These are phyloP conservation scores for Oncorhynchus clarkii DNA, from an alignment of 2,113 vertebrate genomes.

Conservation along the genomic window DNA sequence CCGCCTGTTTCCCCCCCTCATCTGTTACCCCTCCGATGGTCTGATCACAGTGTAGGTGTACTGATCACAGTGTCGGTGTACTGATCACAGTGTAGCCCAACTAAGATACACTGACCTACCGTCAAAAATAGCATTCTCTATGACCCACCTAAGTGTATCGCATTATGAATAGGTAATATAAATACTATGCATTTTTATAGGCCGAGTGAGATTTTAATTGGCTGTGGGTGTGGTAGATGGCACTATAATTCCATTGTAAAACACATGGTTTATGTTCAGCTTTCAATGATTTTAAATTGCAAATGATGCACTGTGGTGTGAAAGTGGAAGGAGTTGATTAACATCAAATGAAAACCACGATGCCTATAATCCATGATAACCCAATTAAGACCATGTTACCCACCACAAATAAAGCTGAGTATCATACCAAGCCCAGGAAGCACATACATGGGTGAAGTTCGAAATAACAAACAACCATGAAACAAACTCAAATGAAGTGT, in stretches of 20 bases:
- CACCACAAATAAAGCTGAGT: neutral
- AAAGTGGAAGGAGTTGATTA: neutral
- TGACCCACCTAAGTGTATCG: neutral
- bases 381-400: neutral
- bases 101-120: too few species aligned
- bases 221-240: too few species aligned
- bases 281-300: slow-evolving; percentile 1
- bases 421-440: slow-evolving; percentile 19
- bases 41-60: too few species aligned
- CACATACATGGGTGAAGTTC: neutral
- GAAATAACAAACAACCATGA: neutral
- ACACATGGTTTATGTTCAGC: too few species aligned
- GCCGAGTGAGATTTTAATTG: too few species aligned
- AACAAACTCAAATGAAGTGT: neutral
- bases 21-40: neutral
- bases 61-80: too few species aligned
- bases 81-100: too few species aligned
- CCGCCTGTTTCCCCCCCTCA: neutral
- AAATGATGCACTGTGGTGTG: neutral
- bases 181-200: too few species aligned
- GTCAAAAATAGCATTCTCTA: neutral
- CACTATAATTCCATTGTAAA: too few species aligned
- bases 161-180: too few species aligned
- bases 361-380: neutral
- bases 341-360: neutral